A percentile compares a stretch with the other conserved stretches of the same genome.
phyloP scores from a whole-genome alignment of 2,888 invertebrate species.

The Drepana falcataria region DNA sequence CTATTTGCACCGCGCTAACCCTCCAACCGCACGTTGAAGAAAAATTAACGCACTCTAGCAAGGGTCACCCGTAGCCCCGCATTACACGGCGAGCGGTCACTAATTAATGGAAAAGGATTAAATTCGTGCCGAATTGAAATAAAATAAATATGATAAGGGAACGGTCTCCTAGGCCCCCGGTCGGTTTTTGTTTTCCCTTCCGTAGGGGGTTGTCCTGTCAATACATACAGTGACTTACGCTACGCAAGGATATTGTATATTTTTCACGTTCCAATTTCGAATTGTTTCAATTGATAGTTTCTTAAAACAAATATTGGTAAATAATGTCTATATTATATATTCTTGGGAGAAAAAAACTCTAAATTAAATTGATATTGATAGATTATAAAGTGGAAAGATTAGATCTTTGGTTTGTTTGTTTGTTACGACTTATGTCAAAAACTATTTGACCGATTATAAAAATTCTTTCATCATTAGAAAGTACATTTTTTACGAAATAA shows the following conservation, averaged over 20 bases:
- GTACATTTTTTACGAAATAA: too few relatives aligned
- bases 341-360: too few relatives aligned
- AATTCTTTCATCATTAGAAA: too few relatives aligned
- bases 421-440: too few relatives aligned
- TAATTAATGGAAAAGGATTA: conserved; percentile 80
- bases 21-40: conserved; percentile 52
- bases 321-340: too few relatives aligned
- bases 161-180: conserved; percentile 48
- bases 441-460: too few relatives aligned
- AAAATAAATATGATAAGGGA: conserved; percentile 77
- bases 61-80: conserved; percentile 50
- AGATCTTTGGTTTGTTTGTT: too few relatives aligned
- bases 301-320: too few relatives aligned
- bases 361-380: too few relatives aligned
- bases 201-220: conserved; percentile 41
- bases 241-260: not conserved
- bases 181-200: conserved; percentile 19
- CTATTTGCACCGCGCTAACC: conserved; percentile 28
- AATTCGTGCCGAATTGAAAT: conserved; percentile 76
- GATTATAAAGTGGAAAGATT: too few relatives aligned
- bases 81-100: conserved; percentile 67
- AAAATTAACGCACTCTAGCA: conserved; percentile 66
- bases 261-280: not conserved
- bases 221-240: conserved; percentile 48
- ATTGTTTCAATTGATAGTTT: not conserved